Evolutionary conservation across 2,797 vertebrate species (phyloP).

Genomic region (Mastacembelus armatus): DNA sequence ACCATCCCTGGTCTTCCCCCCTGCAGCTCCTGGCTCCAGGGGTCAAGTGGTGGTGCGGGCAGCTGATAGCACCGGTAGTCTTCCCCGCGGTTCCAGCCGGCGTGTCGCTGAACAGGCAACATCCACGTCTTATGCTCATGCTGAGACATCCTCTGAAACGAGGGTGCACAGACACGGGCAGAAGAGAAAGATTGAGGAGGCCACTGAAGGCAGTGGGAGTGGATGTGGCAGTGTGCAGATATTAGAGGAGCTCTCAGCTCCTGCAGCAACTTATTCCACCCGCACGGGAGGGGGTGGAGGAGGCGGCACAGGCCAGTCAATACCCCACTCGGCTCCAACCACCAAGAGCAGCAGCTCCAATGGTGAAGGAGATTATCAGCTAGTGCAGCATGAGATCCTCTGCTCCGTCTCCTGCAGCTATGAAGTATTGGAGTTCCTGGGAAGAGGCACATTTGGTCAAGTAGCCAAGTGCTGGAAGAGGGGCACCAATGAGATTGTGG

Average conservation of each 20-base stretch:
- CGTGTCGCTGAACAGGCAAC: conserved; percentile 81
- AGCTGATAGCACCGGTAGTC: conserved; percentile 93
- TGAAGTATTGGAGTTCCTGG: conserved; percentile 96
- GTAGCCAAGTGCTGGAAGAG: conserved; percentile 99
- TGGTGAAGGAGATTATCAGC: conserved; percentile 96
- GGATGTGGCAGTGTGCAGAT: conserved; percentile 97
- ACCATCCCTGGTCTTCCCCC: conserved; percentile 90
- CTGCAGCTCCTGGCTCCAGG: conserved; percentile 88
- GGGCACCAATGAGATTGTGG: conserved; percentile 98
- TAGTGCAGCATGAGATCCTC: conserved; percentile 98
- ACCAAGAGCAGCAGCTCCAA: conserved; percentile 98
- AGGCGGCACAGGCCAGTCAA: conserved; percentile 91
- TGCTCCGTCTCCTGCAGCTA: conserved; percentile 98
- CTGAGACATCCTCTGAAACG: conserved; percentile 81
- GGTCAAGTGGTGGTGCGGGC: conserved; percentile 95
- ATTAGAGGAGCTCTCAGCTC: conserved; percentile 95
- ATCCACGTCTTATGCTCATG: conserved; percentile 75
- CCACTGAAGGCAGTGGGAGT: conserved; percentile 80
- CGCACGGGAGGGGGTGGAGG: conserved; percentile 89
- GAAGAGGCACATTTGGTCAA: conserved; percentile 96
- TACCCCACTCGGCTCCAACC: conserved; percentile 93
- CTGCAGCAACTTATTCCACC: conserved; percentile 88
- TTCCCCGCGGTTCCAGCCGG: conserved; percentile 92
- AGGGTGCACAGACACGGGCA: conserved; percentile 94
- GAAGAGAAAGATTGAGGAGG: conserved; percentile 95